Evolutionary conservation across 2,113 vertebrate species (phyloP).

Genomic region (Pica pica): DNA sequence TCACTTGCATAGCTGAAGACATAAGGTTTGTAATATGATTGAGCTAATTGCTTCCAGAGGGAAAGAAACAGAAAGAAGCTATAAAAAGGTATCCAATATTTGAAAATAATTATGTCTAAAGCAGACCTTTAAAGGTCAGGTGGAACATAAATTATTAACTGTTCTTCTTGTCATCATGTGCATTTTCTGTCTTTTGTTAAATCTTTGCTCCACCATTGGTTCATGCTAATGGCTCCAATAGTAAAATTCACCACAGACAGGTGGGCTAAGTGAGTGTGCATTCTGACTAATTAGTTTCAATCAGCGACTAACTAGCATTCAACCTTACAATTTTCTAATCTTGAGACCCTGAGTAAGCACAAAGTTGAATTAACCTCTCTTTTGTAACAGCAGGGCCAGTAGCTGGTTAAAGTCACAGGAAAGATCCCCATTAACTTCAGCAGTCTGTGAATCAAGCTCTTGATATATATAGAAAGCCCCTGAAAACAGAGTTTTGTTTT

Average conservation of each 20-base stretch:
- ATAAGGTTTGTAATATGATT: background rate
- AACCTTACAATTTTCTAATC: background rate
- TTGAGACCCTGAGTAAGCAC: background rate
- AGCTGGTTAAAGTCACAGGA: constrained; percentile 17
- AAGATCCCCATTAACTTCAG: constrained; percentile 29
- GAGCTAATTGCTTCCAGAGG: constrained; percentile 34
- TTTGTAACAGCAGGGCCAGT: background rate
- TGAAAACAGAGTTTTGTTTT: constrained; percentile 33
- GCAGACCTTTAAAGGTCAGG: background rate
- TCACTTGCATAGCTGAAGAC: background rate
- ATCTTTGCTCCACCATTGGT: background rate
- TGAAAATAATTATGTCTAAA: background rate
- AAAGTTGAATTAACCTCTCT: background rate
- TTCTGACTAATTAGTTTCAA: background rate
- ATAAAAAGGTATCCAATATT: background rate
- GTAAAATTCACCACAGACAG: background rate
- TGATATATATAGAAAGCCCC: constrained; percentile 45
- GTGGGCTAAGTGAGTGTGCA: background rate
- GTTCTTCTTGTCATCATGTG: background rate
- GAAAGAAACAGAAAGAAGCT: background rate
- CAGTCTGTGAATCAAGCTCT: constrained; percentile 19
- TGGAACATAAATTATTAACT: background rate
- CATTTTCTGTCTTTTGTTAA: background rate
- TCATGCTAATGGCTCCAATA: background rate
- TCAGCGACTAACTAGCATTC: background rate